Conservation (phyloP, 2,888 invertebrate species). For the Ceratothoa steindachneri region DNA sequence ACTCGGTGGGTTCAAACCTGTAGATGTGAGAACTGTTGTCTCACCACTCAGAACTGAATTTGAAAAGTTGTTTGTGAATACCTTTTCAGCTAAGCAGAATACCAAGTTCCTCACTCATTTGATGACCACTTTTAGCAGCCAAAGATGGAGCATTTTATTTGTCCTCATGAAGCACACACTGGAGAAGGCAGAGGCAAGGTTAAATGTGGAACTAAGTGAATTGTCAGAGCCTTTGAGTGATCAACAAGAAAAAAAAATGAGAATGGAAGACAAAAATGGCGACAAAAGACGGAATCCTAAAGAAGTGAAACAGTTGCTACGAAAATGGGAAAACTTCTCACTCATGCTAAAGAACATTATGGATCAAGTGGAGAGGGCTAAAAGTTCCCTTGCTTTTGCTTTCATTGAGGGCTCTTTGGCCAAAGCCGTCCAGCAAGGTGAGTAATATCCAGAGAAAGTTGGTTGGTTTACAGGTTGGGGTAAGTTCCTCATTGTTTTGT, state of each 20-base stretch:
- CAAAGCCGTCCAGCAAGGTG: conserved; percentile 71
- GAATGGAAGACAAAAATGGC: too few relatives aligned
- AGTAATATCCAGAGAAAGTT: too few relatives aligned
- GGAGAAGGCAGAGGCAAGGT: conserved; percentile 60
- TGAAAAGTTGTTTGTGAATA: conserved; percentile 68
- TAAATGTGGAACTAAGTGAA: conserved; percentile 1
- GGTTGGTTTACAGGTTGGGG: background rate
- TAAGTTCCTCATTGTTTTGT: background rate
- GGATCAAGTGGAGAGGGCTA: conserved; percentile 63
- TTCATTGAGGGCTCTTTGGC: conserved; percentile 92
- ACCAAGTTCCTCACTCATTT: conserved; percentile 75
- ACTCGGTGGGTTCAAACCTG: conserved; percentile 92
- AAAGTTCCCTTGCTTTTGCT: conserved; percentile 74
- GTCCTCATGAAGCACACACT: conserved; percentile 71
- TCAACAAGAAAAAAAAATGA: background rate
- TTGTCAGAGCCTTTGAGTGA: background rate
- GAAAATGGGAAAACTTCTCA: conserved; percentile 64
- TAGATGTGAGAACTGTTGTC: conserved; percentile 79
- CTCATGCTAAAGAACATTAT: conserved; percentile 68
- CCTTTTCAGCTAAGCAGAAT: conserved; percentile 76
- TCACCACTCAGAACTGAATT: conserved; percentile 77
- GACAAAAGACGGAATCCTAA: background rate
- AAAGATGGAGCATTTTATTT: conserved; percentile 50
- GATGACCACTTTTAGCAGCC: conserved; percentile 57
- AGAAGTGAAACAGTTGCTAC: conserved; percentile 17